These are phyloP conservation scores for Tiliacea citrago DNA, from an alignment of 2,888 invertebrate species.

Conservation along the genomic window DNA sequence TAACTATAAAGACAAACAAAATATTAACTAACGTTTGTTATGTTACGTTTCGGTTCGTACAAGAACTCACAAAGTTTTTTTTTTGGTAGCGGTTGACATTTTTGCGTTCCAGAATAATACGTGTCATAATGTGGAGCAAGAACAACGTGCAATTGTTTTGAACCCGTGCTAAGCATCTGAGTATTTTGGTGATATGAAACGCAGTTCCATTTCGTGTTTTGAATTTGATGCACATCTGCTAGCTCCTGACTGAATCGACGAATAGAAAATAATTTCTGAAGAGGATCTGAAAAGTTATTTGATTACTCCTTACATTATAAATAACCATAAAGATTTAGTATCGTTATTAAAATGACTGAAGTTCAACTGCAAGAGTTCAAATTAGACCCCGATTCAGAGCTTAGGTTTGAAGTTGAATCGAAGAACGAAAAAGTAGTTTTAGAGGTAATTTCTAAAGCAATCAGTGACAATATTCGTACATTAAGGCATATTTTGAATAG, in stretches of 20 bases:
- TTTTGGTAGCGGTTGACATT: not conserved
- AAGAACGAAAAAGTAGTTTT: constrained; percentile 95
- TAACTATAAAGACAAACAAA: too few species aligned
- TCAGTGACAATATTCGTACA: not conserved
- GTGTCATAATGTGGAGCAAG: not conserved
- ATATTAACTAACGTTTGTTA: too few species aligned
- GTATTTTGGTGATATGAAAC: not conserved
- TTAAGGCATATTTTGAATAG: not conserved
- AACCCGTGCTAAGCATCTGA: not conserved
- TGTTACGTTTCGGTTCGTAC: constrained; percentile 11
- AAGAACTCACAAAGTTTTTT: not conserved
- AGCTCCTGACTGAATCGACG: constrained; percentile 11
- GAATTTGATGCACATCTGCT: constrained; percentile 26
- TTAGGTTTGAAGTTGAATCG: constrained; percentile 98
- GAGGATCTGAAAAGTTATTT: not conserved
- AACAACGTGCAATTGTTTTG: not conserved
- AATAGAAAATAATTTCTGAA: constrained; percentile 9
- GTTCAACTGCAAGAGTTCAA: constrained; percentile 93
- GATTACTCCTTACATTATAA: constrained; percentile 15
- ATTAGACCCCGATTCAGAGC: constrained; percentile 96
- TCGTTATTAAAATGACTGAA: constrained; percentile 82
- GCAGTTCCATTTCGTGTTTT: constrained; percentile 34
- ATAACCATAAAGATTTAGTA: not conserved
- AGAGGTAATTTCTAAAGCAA: constrained; percentile 89
- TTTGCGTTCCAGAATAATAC: not conserved